A percentile compares a stretch with the other conserved stretches of the same genome.
Conservation (phyloP, 2,113 vertebrate genomes). For the Dolichotis patagonum region DNA sequence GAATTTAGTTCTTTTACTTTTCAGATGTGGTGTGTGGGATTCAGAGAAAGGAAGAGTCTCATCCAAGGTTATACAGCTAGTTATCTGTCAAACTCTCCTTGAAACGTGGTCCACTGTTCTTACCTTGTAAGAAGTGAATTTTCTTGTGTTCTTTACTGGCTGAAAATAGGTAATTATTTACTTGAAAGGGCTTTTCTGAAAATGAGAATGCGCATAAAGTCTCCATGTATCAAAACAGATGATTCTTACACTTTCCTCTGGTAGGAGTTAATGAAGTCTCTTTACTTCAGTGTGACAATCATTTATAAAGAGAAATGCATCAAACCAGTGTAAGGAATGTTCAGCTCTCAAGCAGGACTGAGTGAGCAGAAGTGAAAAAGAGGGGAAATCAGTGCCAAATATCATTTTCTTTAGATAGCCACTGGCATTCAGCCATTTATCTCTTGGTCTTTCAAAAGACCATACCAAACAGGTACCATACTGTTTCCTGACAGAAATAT, state of each 20-base stretch:
- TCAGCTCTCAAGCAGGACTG: not conserved
- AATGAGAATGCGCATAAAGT: conserved; percentile 10
- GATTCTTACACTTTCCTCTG: conserved; percentile 32
- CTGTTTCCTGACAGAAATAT: conserved; percentile 39
- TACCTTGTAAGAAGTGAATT: not conserved
- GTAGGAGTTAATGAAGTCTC: not conserved
- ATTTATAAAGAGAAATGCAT: conserved; percentile 42
- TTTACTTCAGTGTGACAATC: conserved; percentile 34
- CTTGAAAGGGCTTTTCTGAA: conserved; percentile 19
- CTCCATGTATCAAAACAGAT: conserved; percentile 33
- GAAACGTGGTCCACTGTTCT: not conserved
- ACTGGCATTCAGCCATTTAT: not conserved
- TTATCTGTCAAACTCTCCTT: not conserved
- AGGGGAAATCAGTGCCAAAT: not conserved
- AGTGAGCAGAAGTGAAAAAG: not conserved
- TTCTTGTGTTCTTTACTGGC: not conserved
- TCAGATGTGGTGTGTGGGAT: not conserved
- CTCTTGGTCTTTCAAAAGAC: conserved; percentile 10
- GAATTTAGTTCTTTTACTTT: not conserved
- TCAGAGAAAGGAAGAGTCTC: not conserved
- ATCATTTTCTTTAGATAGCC: conserved; percentile 4
- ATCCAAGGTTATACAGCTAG: not conserved
- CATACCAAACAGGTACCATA: too few relatives aligned
- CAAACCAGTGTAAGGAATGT: not conserved
- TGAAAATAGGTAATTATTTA: conserved; percentile 17